Evolutionary conservation across 1,140 invertebrate species (phyloP).

Genomic region (Nephila pilipes): DNA sequence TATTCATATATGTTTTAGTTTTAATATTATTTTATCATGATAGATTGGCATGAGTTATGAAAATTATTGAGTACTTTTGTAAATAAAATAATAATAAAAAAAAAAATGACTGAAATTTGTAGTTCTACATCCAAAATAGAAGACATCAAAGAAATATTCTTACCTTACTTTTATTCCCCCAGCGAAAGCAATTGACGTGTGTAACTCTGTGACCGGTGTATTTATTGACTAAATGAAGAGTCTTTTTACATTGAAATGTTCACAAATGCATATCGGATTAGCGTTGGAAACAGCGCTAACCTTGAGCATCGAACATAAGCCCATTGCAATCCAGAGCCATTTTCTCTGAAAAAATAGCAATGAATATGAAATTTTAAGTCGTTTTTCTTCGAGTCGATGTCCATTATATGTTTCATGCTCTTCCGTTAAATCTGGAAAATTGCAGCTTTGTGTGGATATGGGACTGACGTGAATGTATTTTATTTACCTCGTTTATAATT

Average conservation of each 20-base stretch:
- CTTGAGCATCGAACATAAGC: not conserved
- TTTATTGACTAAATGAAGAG: slow-evolving; percentile 21
- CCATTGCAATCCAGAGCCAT: not conserved
- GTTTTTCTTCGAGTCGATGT: not conserved
- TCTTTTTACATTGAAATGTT: not conserved
- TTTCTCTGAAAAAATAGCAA: not conserved
- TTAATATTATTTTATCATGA: no score
- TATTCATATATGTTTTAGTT: no score
- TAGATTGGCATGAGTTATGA: no score
- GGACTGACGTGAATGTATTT: no score
- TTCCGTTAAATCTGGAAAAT: not conserved
- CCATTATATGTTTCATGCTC: not conserved
- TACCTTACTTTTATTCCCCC: not conserved
- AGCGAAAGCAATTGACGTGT: not conserved
- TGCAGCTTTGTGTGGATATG: no score
- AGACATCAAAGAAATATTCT: not conserved
- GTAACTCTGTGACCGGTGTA: not conserved
- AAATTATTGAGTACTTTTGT: no score
- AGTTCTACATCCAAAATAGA: no score
- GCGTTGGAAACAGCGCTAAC: not conserved
- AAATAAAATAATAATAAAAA: no score
- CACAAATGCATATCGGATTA: slow-evolving; percentile 37
- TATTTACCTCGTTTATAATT: no score
- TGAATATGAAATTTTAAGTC: not conserved
- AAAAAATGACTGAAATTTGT: no score